phyloP scores from a whole-genome alignment of 2,797 vertebrate genomes.

The Enteromius mattozi region DNA sequence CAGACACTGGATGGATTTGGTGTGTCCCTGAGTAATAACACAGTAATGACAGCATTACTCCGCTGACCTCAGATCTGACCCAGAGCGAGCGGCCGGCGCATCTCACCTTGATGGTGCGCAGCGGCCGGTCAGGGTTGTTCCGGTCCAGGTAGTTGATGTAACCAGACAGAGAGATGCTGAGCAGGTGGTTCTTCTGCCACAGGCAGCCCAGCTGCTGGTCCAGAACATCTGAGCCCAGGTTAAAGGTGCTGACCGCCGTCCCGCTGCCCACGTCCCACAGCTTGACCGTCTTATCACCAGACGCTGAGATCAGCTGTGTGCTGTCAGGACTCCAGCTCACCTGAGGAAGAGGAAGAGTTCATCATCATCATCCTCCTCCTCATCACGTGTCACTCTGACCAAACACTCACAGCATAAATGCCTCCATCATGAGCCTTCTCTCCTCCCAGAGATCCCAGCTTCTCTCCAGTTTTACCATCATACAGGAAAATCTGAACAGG shows the following conservation, averaged over 20 bases:
- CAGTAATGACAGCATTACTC: neutral
- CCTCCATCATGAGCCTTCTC: slow-evolving; percentile 92
- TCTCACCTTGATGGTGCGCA: slow-evolving; percentile 88
- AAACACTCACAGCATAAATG: slow-evolving; percentile 91
- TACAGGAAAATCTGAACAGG: slow-evolving; percentile 86
- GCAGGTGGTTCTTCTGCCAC: slow-evolving; percentile 92
- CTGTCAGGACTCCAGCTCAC: slow-evolving; percentile 92
- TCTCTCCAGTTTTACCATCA: slow-evolving; percentile 87
- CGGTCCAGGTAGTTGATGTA: slow-evolving; percentile 98
- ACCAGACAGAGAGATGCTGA: slow-evolving; percentile 91
- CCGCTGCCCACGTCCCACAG: slow-evolving; percentile 90
- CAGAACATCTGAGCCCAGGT: slow-evolving; percentile 85
- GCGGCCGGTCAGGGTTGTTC: slow-evolving; percentile 89
- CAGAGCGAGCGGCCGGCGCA: no score
- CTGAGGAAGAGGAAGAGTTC: slow-evolving; percentile 45
- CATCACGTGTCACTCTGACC: neutral
- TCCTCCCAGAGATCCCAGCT: slow-evolving; percentile 81
- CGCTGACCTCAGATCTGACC: neutral
- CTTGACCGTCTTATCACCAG: slow-evolving; percentile 95
- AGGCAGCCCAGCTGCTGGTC: slow-evolving; percentile 98
- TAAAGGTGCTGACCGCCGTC: slow-evolving; percentile 87
- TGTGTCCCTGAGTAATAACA: slow-evolving; percentile 86
- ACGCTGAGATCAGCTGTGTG: slow-evolving; percentile 91
- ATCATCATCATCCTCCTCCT: neutral
- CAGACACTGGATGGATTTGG: slow-evolving; percentile 94